Percentiles rank a stretch among this genome's conserved stretches.
Evolutionary conservation across 2,888 invertebrate species (phyloP).

Genomic region (Calameuta idolon): DNA sequence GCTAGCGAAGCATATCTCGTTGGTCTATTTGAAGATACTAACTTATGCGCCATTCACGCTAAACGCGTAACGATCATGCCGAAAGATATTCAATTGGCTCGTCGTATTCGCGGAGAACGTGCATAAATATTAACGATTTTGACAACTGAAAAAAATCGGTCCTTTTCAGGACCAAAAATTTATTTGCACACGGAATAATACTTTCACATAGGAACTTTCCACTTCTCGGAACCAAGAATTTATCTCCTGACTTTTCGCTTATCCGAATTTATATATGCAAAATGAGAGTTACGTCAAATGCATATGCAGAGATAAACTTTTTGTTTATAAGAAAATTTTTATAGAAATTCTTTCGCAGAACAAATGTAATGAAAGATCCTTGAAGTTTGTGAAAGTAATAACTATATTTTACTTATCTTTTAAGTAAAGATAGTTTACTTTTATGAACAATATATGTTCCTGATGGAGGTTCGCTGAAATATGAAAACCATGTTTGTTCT

Average conservation of each 20-base stretch:
- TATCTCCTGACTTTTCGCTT: not conserved
- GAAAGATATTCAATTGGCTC: constrained; percentile 73
- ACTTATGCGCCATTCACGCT: constrained; percentile 83
- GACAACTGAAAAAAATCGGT: constrained; percentile 24
- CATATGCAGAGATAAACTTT: not conserved
- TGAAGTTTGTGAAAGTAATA: not conserved
- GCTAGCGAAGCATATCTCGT: constrained; percentile 75
- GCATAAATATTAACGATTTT: constrained; percentile 41
- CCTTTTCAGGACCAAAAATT: constrained; percentile 28
- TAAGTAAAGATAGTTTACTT: not conserved
- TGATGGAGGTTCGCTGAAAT: not conserved
- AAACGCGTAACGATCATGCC: constrained; percentile 77
- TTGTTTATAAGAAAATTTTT: too few species aligned
- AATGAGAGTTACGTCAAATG: not conserved
- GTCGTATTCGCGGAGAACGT: constrained; percentile 44
- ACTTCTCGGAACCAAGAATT: not conserved
- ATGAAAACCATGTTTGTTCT: not conserved
- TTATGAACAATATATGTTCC: not conserved
- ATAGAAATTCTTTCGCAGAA: too few species aligned
- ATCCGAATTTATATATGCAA: not conserved
- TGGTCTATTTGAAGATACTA: constrained; percentile 81
- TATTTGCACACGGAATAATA: not conserved
- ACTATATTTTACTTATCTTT: not conserved
- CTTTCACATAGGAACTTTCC: not conserved
- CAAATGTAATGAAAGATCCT: not conserved